Conservation (phyloP, 2,888 invertebrate species). For the Leptopilina drosophilae region DNA sequence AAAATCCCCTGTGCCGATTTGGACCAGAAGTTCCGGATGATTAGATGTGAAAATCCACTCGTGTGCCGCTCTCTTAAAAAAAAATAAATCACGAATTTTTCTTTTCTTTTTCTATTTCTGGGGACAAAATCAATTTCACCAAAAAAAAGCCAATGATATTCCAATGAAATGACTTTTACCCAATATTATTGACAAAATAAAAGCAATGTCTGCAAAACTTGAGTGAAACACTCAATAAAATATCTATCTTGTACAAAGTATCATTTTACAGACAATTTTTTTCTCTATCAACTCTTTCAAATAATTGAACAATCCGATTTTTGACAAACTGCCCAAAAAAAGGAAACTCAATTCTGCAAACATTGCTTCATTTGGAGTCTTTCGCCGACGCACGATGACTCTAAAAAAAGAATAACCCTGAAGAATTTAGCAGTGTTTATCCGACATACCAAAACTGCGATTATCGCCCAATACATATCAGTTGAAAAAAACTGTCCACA, state of each 20-base stretch:
- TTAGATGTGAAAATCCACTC: too few species aligned
- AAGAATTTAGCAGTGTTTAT: slow-evolving; percentile 22
- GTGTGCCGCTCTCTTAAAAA: too few species aligned
- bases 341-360: slow-evolving; percentile 5
- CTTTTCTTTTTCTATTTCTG: neutral
- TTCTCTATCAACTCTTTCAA: slow-evolving; percentile 3
- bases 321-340: neutral
- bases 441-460: slow-evolving; percentile 24
- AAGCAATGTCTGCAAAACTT: slow-evolving; percentile 24
- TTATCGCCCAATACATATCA: slow-evolving; percentile 32
- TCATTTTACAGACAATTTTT: neutral
- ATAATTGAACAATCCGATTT: slow-evolving; percentile 4
- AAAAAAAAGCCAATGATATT: slow-evolving; percentile 2
- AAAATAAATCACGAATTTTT: neutral
- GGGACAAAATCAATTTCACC: slow-evolving; percentile 1
- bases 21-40: neutral
- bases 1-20: slow-evolving; percentile 5
- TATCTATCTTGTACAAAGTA: slow-evolving; percentile 32
- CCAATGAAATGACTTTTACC: slow-evolving; percentile 13
- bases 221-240: neutral
- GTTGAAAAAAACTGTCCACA: neutral
- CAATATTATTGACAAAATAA: slow-evolving; percentile 11
- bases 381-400: slow-evolving; percentile 34
- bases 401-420: neutral
- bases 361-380: slow-evolving; percentile 19